A percentile compares a stretch with the other conserved stretches of the same genome.
These are phyloP conservation scores for Doris montereyensis DNA, from an alignment of 2,888 invertebrate species.

Conservation along the genomic window DNA sequence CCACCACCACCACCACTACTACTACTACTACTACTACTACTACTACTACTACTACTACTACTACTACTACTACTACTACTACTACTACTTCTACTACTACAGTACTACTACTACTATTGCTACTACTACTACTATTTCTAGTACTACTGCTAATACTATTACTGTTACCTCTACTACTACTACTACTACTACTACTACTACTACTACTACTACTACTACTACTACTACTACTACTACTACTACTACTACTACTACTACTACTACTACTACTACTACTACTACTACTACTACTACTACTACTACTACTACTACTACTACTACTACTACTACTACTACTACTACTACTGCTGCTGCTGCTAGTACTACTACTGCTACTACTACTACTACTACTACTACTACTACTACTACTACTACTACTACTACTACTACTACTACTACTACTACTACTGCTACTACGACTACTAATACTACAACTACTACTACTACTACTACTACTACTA, in stretches of 20 bases:
- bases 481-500: too few relatives aligned
- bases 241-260: conserved; percentile 23
- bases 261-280: conserved; percentile 9
- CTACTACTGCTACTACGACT: too few relatives aligned
- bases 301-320: neutral
- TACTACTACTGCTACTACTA: conserved; percentile 16
- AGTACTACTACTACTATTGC: too few relatives aligned
- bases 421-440: conserved; percentile 15
- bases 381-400: conserved; percentile 18
- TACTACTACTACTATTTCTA: too few relatives aligned
- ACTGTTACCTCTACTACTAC: neutral
- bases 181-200: neutral
- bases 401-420: conserved; percentile 25
- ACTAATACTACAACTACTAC: too few relatives aligned
- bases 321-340: neutral
- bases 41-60: conserved; percentile 21
- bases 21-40: conserved; percentile 18
- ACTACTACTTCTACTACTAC: conserved; percentile 18
- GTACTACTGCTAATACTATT: too few relatives aligned
- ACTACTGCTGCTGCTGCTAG: conserved; percentile 6
- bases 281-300: conserved; percentile 21
- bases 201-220: neutral
- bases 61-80: conserved; percentile 23
- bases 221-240: neutral
- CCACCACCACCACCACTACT: conserved; percentile 8